Conservation (phyloP, 2,797 vertebrate genomes). For the Amblyraja radiata region DNA sequence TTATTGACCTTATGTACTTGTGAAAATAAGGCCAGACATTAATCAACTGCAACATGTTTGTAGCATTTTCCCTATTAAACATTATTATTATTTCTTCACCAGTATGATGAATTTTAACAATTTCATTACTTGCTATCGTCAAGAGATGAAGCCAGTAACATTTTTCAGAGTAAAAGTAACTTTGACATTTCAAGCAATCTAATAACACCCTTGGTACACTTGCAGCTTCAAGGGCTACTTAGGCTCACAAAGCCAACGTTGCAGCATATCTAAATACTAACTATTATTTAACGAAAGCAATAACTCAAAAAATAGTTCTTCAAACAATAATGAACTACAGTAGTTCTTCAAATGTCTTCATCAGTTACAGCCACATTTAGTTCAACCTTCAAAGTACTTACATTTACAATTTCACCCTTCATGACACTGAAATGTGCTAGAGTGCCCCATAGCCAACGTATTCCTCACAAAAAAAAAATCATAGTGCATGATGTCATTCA, state of each 20-base stretch:
- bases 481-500: too few species aligned
- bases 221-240: background rate
- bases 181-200: background rate
- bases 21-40: background rate
- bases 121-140: background rate
- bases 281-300: background rate
- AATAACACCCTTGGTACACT: background rate
- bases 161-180: background rate
- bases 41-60: background rate
- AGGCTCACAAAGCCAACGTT: background rate
- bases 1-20: background rate
- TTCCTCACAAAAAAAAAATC: too few species aligned
- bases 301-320: background rate
- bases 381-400: background rate
- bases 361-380: background rate
- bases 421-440: background rate
- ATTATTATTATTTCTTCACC: background rate
- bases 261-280: background rate
- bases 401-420: background rate
- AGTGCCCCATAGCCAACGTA: too few species aligned
- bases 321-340: background rate
- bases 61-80: background rate
- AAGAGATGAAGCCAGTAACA: background rate
- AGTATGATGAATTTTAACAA: background rate
- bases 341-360: background rate